Base-by-base conservation (phyloP, 2,888 invertebrate genomes). In the Melipona bicolor region DNA sequence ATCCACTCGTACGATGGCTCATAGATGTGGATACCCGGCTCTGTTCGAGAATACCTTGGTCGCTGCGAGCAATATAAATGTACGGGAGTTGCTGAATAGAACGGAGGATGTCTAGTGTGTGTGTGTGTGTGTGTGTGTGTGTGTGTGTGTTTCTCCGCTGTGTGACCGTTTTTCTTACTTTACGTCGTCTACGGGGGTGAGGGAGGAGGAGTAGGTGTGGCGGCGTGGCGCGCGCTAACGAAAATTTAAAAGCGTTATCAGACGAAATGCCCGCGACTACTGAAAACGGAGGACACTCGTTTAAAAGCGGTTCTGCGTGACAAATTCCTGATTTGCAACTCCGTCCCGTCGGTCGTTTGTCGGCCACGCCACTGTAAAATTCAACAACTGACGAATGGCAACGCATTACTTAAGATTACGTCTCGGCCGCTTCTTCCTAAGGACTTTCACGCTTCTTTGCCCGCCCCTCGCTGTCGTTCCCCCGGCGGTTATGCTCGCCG, bases 161-260 rank as follows among this genome's bases (percentile, higher is more conserved):
- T 83, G 84, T 80, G 87, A 83, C 72, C 89, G 89, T 89, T 88
- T 84, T 81, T 89, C 89, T 88, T 89, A 85, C 88, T 89, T 89
- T 85, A 80, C 86, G 83, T 86, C 86, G 82, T 88, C 88, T 87
- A 90, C 61, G 54, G 69, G 64, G 36, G 43, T 43, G 36, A 61
- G 61, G 72, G 54, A 54, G 77, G 67, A 67, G 77, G 67, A 67
- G 67, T 62, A 3, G 13, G 56, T n/a, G 13, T 56, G 56, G 56
- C 43, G 43, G 64, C 54, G 72, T 54, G 59, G 75, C 72, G 69
- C 19, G 49, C 73, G 77, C 77, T 87, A 90, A 86, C 87, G 90
- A 86, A 90, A 90, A 88, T 88, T 88, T 90, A 90, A 86, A 80
- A 77, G 87, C 82, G 79, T 89, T 89, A 90, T 86, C 86, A 88